Evolutionary conservation across 2,113 vertebrate species (phyloP).

Genomic region (Esox niger): DNA sequence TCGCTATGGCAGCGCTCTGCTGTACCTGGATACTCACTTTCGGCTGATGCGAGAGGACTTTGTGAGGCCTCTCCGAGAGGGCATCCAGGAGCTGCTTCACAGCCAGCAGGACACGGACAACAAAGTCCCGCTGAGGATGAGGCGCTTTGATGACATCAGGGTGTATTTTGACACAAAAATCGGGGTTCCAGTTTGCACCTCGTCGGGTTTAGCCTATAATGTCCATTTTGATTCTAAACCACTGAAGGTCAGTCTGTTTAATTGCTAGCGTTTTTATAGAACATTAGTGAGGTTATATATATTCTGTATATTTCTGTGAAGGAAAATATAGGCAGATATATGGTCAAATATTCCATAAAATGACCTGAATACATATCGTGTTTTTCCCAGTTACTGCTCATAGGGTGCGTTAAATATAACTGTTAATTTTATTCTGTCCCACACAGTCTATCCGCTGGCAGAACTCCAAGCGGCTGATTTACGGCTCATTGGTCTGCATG

Average conservation of each 20-base stretch:
- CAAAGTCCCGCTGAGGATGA: slow-evolving; percentile 65
- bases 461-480: slow-evolving; percentile 89
- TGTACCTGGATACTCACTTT: slow-evolving; percentile 94
- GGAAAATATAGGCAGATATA: too few species aligned
- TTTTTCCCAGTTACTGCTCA: not conserved
- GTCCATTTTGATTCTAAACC: slow-evolving; percentile 82
- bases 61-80: slow-evolving; percentile 86
- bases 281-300: too few species aligned
- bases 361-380: too few species aligned
- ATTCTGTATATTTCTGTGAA: too few species aligned
- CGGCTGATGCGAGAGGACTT: slow-evolving; percentile 93
- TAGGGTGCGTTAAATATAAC: not conserved
- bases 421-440: slow-evolving; percentile 4
- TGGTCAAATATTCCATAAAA: too few species aligned
- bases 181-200: slow-evolving; percentile 75
- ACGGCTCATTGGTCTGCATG: slow-evolving; percentile 90
- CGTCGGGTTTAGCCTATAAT: slow-evolving; percentile 78
- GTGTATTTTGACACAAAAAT: slow-evolving; percentile 82
- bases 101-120: slow-evolving; percentile 51
- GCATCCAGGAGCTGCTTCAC: slow-evolving; percentile 80
- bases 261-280: not conserved
- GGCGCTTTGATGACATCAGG: slow-evolving; percentile 84
- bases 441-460: slow-evolving; percentile 84
- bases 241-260: slow-evolving; percentile 65
- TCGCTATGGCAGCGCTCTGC: slow-evolving; percentile 74